A percentile compares a stretch with the other conserved stretches of the same genome.
phyloP scores from a whole-genome alignment of 2,113 vertebrate species.

The Campylomormyrus numenius region DNA sequence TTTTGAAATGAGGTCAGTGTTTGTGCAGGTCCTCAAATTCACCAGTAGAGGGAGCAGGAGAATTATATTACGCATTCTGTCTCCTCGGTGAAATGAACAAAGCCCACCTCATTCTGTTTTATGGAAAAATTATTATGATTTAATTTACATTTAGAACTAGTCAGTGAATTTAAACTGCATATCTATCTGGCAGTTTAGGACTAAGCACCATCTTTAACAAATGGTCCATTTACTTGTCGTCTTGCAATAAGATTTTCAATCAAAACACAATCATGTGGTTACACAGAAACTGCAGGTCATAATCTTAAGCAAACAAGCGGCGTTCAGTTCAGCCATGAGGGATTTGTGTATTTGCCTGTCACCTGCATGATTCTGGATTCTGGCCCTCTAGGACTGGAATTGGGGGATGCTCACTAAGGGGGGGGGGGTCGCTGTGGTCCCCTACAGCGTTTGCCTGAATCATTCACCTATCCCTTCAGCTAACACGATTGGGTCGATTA shows the following conservation, averaged over 20 bases:
- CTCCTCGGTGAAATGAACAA: not conserved
- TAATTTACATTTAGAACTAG: not conserved
- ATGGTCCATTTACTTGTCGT: not conserved
- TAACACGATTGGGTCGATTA: not conserved
- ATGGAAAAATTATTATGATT: not conserved
- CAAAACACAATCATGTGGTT: not conserved
- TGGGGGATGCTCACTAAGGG: not conserved
- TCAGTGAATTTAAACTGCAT: not conserved
- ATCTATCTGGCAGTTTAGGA: not conserved
- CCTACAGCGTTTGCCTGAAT: not conserved
- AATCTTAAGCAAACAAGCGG: not conserved
- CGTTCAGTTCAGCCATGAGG: not conserved
- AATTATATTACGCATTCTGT: not conserved
- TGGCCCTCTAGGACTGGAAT: not conserved
- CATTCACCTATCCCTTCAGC: not conserved
- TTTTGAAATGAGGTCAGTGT: not conserved
- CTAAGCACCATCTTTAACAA: not conserved
- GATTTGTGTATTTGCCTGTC: not conserved
- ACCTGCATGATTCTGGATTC: not conserved
- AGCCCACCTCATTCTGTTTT: not conserved
- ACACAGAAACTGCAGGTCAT: not conserved
- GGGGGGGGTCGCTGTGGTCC: not conserved
- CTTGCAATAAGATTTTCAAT: not conserved
- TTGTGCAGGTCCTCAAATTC: not conserved
- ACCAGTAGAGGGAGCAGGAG: slow-evolving; percentile 9